Base-by-base conservation (phyloP, 2,113 vertebrate genomes). In the Callocephalon fimbriatum region DNA sequence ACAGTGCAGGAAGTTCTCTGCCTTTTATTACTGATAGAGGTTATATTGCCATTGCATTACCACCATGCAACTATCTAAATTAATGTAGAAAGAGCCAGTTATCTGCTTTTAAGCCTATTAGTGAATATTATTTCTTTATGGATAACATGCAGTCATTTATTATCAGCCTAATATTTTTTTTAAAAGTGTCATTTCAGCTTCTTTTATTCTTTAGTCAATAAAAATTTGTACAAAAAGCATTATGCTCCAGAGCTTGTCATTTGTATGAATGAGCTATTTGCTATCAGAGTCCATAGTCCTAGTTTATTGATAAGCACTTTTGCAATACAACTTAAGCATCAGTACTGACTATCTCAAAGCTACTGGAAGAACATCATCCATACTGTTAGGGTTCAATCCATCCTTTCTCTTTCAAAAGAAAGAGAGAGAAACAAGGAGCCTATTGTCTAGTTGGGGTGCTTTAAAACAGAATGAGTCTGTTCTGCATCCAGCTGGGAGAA, bases 261-360 rank as follows among this genome's bases (percentile, higher is more conserved):
- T 85, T 94, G 54, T 68, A 73, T 91, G 67, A 75, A 87, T 51
- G 42, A 87, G 31, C 66, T 32, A 48, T 87, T 81, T 75, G 8
- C 31, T 32, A 0, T 51, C 44, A 37, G 10, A 70, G 47, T 15
- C 44, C 0, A 0, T 53, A 51, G 37, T 62, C 92, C 58, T 70
- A 26, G 14, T 83, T 74, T 48, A 40, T 78, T 56, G 66, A 22
- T 68, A 72, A 87, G 65, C 12, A 79, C 48, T 51, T 91, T 44
- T 89, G 31, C 47, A 29, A 59, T 35, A 56, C n/a, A 65, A 44
- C 40, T 56, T 61, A 71, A 63, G 7, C 18, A 26, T 35, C 61
- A 40, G n/a, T 31, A 42, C 21, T 61, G 51, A 68, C 45, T 32
- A 23, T 66, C 65, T 75, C 37, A 71, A 72, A 79, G 58, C 61